phyloP scores from a whole-genome alignment of 2,888 invertebrate genomes.

The Brachycybe producta region DNA sequence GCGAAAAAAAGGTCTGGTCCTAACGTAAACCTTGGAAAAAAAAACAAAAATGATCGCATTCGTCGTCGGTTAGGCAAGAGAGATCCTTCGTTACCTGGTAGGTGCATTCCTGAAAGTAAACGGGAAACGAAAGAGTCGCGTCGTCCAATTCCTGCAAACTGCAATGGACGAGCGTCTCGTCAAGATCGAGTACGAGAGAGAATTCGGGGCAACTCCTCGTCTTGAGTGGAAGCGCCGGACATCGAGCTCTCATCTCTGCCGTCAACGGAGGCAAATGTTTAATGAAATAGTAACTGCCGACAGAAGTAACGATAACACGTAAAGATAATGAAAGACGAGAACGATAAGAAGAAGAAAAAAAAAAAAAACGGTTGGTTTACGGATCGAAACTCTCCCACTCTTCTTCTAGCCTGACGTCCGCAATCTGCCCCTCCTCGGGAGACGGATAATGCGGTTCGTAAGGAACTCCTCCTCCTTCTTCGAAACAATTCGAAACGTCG shows the following conservation, averaged over 20 bases:
- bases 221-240: constrained; percentile 77
- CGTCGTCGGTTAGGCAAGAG: not conserved
- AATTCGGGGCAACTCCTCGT: constrained; percentile 86
- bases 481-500: too few species aligned
- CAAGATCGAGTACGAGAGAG: constrained; percentile 60
- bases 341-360: not conserved
- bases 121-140: constrained; percentile 86
- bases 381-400: constrained; percentile 76
- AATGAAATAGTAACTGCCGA: constrained; percentile 59
- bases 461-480: too few species aligned
- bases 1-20: constrained; percentile 78
- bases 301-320: not conserved
- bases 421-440: constrained; percentile 27
- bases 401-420: constrained; percentile 37
- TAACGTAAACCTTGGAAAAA: constrained; percentile 52
- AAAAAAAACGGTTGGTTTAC: constrained; percentile 23
- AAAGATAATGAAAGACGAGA: not conserved
- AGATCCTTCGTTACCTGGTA: constrained; percentile 44
- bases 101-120: constrained; percentile 75
- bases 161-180: constrained; percentile 92
- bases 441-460: constrained; percentile 22
- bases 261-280: constrained; percentile 75
- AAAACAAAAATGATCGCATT: constrained; percentile 1
- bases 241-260: constrained; percentile 56
- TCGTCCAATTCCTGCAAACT: constrained; percentile 81